Evolutionary conservation across 1,140 invertebrate species (phyloP), one percentile per base, ranked within the genome.

Genomic region (Macrobrachium rosenbergii): DNA sequence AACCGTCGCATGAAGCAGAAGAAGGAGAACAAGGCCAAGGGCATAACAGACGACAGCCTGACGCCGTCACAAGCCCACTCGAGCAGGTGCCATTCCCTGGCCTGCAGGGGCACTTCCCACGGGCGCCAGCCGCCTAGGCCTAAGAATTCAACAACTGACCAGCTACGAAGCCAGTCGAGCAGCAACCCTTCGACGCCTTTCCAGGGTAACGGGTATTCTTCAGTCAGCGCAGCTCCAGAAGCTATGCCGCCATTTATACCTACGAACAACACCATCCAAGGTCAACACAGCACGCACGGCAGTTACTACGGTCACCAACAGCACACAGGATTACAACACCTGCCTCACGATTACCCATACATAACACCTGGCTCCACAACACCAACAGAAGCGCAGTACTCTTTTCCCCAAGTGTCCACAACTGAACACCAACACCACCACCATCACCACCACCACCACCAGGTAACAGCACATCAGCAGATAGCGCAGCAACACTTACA

Each of bases 1-100:
- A 99, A 99, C 93, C 94, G 98, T 63, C 94, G 98, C 84, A 99
- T 99, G 98, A 99, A 99, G 92, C 97, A 98, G 92, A 99, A 99
- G 92, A 93, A 98, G 77, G 97, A 98, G 92, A 97, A 97, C 2
- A 92, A 97, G 64, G 97, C 94, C 72, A 98, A 98, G 91, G 94
- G 94, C 6, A 96, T 97, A 90, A 95, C 95, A 14, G 96, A 96
- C 90, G 96, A 96, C 88, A 98, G 93, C 98, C 98, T 90, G 97
- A 97, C 97, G 97, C 98, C 94, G 2, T 73, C 86, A 2, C 67
- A 81, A n/a, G n/a, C 80, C 16, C 76, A 80, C 12, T 73, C 86
- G 7, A 72, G 73, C 52, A 64, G 62, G 6, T 82, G 80, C 17
- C 21, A 82, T 43, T 81, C 80, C 12, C 73, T 88, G 73, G 11